Evolutionary conservation across 2,888 invertebrate genomes (phyloP).

Genomic region (Mesochorus sp.): DNA sequence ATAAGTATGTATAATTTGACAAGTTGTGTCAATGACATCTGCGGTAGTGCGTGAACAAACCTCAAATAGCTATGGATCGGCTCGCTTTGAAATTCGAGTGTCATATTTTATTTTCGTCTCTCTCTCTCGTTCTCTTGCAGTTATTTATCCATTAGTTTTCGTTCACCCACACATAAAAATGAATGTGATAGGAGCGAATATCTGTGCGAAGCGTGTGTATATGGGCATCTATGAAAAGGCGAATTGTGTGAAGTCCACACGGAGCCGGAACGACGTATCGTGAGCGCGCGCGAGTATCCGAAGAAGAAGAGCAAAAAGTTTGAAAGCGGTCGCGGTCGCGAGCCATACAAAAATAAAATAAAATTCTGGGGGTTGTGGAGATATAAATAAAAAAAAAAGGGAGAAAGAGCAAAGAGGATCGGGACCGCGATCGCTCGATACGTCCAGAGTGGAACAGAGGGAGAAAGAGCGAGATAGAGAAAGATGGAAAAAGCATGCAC

Average conservation of each 20-base stretch:
- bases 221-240: slow-evolving; percentile 26
- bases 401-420: slow-evolving; percentile 18
- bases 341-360: slow-evolving; percentile 49
- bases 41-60: slow-evolving; percentile 31
- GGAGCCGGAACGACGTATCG: slow-evolving; percentile 57
- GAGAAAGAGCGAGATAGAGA: slow-evolving; percentile 10
- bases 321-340: slow-evolving; percentile 19
- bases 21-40: slow-evolving; percentile 20
- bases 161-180: slow-evolving; percentile 18
- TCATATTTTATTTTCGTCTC: slow-evolving; percentile 61
- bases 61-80: slow-evolving; percentile 14
- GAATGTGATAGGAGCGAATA: slow-evolving; percentile 1
- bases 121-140: neutral
- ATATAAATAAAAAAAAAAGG: slow-evolving; percentile 23
- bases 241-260: slow-evolving; percentile 33
- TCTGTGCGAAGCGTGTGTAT: neutral
- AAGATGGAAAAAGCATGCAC: slow-evolving; percentile 49
- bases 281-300: slow-evolving; percentile 33
- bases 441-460: neutral
- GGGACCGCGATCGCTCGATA: slow-evolving; percentile 14
- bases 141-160: slow-evolving; percentile 4
- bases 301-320: slow-evolving; percentile 31
- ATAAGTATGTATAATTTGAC: neutral
- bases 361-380: slow-evolving; percentile 29
- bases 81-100: slow-evolving; percentile 67